Base-by-base conservation (phyloP, 2,888 invertebrate species). In the Mechanitis messenoides region DNA sequence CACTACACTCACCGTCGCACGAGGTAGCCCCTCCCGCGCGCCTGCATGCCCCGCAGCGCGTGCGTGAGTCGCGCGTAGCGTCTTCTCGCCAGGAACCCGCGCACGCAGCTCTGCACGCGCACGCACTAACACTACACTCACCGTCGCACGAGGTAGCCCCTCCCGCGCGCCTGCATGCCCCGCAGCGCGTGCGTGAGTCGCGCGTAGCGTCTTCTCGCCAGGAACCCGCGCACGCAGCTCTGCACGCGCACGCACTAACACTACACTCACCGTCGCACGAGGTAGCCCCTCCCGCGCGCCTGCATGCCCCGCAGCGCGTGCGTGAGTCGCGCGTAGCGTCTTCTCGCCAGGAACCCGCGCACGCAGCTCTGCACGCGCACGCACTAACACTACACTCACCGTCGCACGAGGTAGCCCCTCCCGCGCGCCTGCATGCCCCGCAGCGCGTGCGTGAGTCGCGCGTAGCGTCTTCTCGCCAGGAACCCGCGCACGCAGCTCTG, bases 91-190 rank as follows among this genome's bases (percentile, higher is more conserved):
- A 98, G 91, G 83, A 95, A 97, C 0, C 97, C 94, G 0, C 97
- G 92, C 57, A 97, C 94, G 65, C 95, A 87, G 76, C 45, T 90
- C 98, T 0, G 95, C 94, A 4, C 99, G 93, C 35, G 98, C 85
- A 20, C 20, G 20, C 20, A 20, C 20, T 20, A 20, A 20, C 20
- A 20, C 38, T n/a, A 3, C 28, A 65, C 75, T 68, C 11, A 95
- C 93, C 92, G 92, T 71, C 98, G 92, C 0, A 97, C 98, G 68
- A 99, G 81, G 74, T 92, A 93, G 0, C 98, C 98, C 64, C 98
- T 91, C 0, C 93, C 94, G 72, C 93, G 92, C 11, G 94, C 92
- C 84, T 99, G 98, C 50, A 98, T 83, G 0, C 94, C 93, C 0
- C 92, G 76, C 2, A 94, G 86, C 0, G 95, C 92, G 31, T 84